Percentiles rank a stretch among this genome's conserved stretches.
Conservation (phyloP, 2,113 vertebrate genomes). For the Triplophysa tibetana region DNA sequence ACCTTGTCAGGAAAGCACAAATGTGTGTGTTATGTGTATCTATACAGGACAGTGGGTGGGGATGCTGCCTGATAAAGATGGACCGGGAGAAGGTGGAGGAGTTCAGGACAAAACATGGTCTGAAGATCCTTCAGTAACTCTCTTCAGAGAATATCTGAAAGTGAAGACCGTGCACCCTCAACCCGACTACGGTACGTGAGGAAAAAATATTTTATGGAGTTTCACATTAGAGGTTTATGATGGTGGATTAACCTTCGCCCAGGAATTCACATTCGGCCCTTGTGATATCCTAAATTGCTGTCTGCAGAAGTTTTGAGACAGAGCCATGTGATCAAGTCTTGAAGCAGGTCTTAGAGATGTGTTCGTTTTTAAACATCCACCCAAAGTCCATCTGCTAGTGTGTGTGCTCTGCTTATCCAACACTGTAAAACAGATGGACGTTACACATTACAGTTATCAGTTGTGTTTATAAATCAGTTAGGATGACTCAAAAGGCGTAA, state of each 20-base stretch:
- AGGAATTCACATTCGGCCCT: not conserved
- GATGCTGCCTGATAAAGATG: slow-evolving; percentile 79
- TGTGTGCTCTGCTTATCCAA: no score
- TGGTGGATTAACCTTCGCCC: not conserved
- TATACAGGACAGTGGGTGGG: slow-evolving; percentile 20
- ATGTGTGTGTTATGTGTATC: not conserved
- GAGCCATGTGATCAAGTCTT: no score
- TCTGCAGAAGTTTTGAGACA: not conserved
- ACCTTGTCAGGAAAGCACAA: no score
- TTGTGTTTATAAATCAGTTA: no score
- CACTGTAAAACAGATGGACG: no score
- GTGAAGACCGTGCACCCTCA: slow-evolving; percentile 88
- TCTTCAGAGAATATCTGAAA: slow-evolving; percentile 90
- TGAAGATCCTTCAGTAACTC: slow-evolving; percentile 83
- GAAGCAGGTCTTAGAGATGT: no score
- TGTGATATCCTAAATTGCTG: not conserved
- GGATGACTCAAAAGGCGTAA: no score
- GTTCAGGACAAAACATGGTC: slow-evolving; percentile 14
- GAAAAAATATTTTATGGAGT: not conserved
- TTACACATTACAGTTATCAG: no score
- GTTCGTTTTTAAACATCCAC: not conserved
- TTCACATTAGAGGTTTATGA: not conserved
- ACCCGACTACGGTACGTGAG: slow-evolving; percentile 87
- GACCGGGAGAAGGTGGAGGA: slow-evolving; percentile 55
- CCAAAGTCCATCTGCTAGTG: not conserved